Evolutionary conservation across 92 coral and sea anemone species (phyloP).

Genomic region (Palythoa caribaeorum): DNA sequence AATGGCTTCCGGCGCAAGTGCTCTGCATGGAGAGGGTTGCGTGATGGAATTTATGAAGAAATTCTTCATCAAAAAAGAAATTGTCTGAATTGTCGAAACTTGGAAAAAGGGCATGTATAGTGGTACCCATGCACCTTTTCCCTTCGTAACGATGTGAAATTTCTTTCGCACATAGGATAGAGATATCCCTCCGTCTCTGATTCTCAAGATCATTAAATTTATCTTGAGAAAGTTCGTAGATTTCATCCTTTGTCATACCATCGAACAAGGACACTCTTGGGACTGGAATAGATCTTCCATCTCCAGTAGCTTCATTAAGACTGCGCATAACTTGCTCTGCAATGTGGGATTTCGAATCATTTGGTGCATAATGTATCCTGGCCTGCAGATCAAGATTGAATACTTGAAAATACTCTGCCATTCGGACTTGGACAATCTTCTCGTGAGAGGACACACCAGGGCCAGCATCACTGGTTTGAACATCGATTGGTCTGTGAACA

Average conservation of each 20-base stretch:
- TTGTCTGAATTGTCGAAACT: conserved; percentile 42
- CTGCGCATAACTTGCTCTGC: conserved; percentile 71
- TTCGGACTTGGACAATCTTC: conserved; percentile 45
- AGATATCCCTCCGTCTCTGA: conserved; percentile 10
- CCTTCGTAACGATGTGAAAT: conserved; percentile 33
- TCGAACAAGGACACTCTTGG: conserved; percentile 53
- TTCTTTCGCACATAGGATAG: conserved; percentile 50
- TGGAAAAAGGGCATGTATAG: conserved; percentile 60
- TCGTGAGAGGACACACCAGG: conserved; percentile 65
- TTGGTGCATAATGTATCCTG: conserved; percentile 58
- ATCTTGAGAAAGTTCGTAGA: conserved; percentile 52
- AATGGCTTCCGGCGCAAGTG: conserved; percentile 35
- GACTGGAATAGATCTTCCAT: conserved; percentile 57
- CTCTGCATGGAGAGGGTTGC: conserved; percentile 49
- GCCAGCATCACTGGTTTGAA: conserved; percentile 61
- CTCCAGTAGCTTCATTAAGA: conserved; percentile 64
- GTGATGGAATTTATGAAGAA: conserved; percentile 49
- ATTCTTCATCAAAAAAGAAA: conserved; percentile 60
- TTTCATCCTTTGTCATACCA: conserved; percentile 47
- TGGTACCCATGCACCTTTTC: conserved; percentile 57
- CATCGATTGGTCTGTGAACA: conserved; percentile 53
- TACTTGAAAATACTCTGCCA: conserved; percentile 61
- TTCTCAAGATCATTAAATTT: conserved; percentile 54
- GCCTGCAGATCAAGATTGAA: conserved; percentile 54
- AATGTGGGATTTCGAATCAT: conserved; percentile 62